Conservation (phyloP, 1,140 invertebrate genomes). For the Yoshiicerus persimilis region DNA sequence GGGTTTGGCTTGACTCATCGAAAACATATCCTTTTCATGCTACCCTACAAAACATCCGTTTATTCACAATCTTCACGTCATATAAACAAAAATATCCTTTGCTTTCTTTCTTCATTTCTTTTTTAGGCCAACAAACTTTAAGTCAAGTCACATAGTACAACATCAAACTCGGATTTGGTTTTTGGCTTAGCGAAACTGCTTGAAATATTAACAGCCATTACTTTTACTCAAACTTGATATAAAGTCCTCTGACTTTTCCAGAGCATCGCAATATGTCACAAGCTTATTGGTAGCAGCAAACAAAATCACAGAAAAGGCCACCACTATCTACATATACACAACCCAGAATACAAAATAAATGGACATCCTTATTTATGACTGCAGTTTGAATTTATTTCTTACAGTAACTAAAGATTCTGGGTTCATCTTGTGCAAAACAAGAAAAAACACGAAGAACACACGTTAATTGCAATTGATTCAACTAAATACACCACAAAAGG, state of each 20-base stretch:
- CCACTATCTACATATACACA: neutral
- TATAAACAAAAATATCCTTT: constrained; percentile 7
- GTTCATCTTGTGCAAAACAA: too few relatives aligned
- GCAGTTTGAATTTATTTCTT: neutral
- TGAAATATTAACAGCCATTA: constrained; percentile 15
- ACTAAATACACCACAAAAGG: too few relatives aligned
- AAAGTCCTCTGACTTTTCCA: neutral
- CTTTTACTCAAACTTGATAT: neutral
- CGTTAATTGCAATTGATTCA: too few relatives aligned
- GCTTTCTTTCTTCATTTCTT: neutral
- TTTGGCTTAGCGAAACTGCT: neutral
- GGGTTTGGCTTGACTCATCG: neutral
- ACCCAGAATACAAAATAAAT: neutral
- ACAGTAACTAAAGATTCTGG: too few relatives aligned
- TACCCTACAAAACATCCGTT: neutral
- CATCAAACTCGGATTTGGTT: neutral
- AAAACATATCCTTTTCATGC: neutral
- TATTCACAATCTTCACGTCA: neutral
- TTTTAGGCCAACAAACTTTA: neutral
- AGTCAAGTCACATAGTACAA: neutral
- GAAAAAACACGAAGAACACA: too few relatives aligned
- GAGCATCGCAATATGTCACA: neutral
- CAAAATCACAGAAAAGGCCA: neutral
- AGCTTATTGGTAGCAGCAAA: neutral
- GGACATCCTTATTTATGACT: neutral